Base-by-base conservation (phyloP, 1,140 invertebrate genomes). In the Whitmania pigra region DNA sequence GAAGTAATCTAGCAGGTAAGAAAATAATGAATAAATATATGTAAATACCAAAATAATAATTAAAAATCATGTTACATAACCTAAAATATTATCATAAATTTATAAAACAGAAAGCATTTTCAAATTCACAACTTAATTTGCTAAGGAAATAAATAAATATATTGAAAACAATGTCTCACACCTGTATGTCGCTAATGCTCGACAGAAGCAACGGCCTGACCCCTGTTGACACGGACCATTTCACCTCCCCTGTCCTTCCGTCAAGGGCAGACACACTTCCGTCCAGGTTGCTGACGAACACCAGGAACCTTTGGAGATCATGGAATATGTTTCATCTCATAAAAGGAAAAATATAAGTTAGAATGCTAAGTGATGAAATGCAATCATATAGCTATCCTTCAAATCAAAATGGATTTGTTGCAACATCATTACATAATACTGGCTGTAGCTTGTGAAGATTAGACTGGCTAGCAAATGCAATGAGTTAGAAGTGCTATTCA, bases 211-310 rank as follows among this genome's bases (percentile, higher is more conserved):
- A 85, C 13, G 89, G 87, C 40, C 86, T 86, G 20, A 88, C 85
- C 49, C 86, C 87, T 60, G 90, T 91, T 60, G 87, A 83, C 53
- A 92, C 77, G 75, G 85, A 86, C 91, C 91, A 94, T 71, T 85
- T 80, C 74, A 89, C 79, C 69, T 85, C 78, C n/a, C 90, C 91
- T 76, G 86, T 84, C 68, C 87, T 82, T 25, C 83, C 81, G 80
- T 91, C 88, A 71, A 94, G 81, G 7, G 90, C 90, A 69, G 89
- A 88, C 40, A 95, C 74, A 74, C 86, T 86, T 5, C 93, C 93
- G 87, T 95, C 92, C 63, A 94, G 81, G 49, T 91, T 93, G 77
- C 89, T 93, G 31, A 95, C 87, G 77, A 92, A 86, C 18, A 94
- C 79, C 53, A 91, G 69, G 31, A 79, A 78, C 71, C 79, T 82